Percentiles rank a stretch among this genome's conserved stretches.
These are phyloP conservation scores for Sarcophaga bullata DNA, from an alignment of 1,140 invertebrate species.

Conservation along the genomic window DNA sequence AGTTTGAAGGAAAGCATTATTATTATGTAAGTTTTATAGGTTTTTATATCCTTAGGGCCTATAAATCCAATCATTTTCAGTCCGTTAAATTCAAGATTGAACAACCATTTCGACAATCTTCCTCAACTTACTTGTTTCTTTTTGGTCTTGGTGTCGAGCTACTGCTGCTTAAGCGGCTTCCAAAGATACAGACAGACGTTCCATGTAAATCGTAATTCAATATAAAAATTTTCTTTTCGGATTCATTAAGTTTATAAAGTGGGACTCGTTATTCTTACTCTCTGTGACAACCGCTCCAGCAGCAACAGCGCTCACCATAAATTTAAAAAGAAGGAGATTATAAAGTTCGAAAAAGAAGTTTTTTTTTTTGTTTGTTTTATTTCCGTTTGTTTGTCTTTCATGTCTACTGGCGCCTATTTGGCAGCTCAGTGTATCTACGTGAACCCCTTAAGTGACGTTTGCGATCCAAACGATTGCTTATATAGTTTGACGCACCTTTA, in stretches of 20 bases:
- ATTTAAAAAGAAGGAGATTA: conserved; percentile 34
- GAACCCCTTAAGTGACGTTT: conserved; percentile 38
- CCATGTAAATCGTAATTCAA: no score
- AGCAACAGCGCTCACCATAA: conserved; percentile 44
- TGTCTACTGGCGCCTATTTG: background rate
- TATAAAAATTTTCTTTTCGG: background rate
- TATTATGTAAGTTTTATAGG: no score
- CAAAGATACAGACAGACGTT: background rate
- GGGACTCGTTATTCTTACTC: no score
- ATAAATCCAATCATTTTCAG: no score
- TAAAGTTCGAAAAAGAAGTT: background rate
- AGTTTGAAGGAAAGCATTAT: no score
- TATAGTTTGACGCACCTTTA: conserved; percentile 42
- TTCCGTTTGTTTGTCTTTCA: background rate
- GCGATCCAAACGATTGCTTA: conserved; percentile 42
- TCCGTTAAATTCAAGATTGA: no score
- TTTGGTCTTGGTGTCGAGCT: conserved; percentile 20
- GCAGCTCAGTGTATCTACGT: conserved; percentile 12
- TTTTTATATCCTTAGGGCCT: no score
- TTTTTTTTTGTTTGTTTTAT: no score
- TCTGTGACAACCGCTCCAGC: conserved; percentile 33
- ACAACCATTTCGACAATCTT: no score
- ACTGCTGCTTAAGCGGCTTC: conserved; percentile 36
- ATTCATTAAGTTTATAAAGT: background rate
- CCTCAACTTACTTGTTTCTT: conserved; percentile 27